Evolutionary conservation across 1,140 invertebrate species (phyloP).

Genomic region (Drosophila ananassae): DNA sequence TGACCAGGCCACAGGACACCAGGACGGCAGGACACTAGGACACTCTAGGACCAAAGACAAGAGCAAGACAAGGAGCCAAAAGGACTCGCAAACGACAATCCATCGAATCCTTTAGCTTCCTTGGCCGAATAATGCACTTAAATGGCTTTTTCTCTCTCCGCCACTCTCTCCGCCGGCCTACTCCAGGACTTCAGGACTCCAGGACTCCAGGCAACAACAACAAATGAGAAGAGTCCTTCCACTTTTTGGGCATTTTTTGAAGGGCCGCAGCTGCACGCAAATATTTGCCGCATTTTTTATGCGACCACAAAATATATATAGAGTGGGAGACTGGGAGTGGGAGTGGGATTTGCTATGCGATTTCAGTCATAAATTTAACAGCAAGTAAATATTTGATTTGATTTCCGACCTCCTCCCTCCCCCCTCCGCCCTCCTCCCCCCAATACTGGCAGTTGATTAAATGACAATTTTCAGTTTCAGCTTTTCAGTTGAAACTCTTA

Average conservation of each 20-base stretch:
- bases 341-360: constrained; percentile 13
- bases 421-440: too few species aligned
- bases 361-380: constrained; percentile 76
- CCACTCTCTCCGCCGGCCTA: constrained; percentile 7
- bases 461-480: constrained; percentile 55
- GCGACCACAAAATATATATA: constrained; percentile 27
- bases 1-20: constrained; percentile 11
- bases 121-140: constrained; percentile 61
- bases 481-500: neutral
- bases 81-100: constrained; percentile 4
- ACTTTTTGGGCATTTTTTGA: constrained; percentile 8
- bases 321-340: too few species aligned
- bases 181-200: neutral
- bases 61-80: constrained; percentile 2
- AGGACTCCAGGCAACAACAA: constrained; percentile 10
- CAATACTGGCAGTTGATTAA: constrained; percentile 57
- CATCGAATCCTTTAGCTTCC: constrained; percentile 20
- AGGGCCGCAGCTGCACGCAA: constrained; percentile 64
- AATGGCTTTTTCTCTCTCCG: constrained; percentile 46
- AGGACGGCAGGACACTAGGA: too few species aligned
- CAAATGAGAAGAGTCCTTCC: neutral
- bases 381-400: constrained; percentile 76
- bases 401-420: constrained; percentile 9
- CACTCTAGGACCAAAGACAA: neutral
- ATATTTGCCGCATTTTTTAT: constrained; percentile 74